Base-by-base conservation (phyloP, 2,888 invertebrate genomes). In the Balanococcus diminutus region DNA sequence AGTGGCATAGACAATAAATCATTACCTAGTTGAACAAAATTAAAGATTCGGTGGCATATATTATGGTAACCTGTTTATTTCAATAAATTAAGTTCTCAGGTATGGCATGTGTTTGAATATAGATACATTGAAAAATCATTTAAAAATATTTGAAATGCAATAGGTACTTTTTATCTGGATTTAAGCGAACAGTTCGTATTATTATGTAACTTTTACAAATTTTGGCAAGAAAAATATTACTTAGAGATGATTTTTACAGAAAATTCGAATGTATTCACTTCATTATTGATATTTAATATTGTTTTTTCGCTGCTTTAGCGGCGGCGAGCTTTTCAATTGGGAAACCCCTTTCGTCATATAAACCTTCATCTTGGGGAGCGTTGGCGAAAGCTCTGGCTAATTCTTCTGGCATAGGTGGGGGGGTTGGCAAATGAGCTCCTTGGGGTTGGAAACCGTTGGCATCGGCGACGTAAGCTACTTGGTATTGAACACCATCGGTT, bases 381-480 rank as follows among this genome's bases (percentile, higher is more conserved):
- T 81, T 82, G 39, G 88, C 89, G 32, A 89, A 88, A 8, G 89
- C 89, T 84, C 88, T 88, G 86, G 87, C 88, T 87, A 89, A 88
- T 82, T 88, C 89, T 19, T 87, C 88, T 8, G 89, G 89, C 86
- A 89, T 88, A 51, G 89, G 89, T 2, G 89, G 89, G 9, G 89
- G 89, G 1, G 89, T 89, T 32, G 89, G 89, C 31, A 89, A 87
- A 87, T 89, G 89, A 6, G 88, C 89, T 14, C 89, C 89, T 85
- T 88, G 87, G 32, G 89, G 88, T n/a, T 87, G 87, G 88, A 89
- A 89, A 84, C 95, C 95, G 88, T 94, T 93, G 89, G 95, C 94
- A 88, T 95, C 94, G 89, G 95, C 94, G 82, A 92, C 91, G 91
- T 95, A 95, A 46, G 91, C 92, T 42, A 95, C 88, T n/a, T 91